A percentile compares a stretch with the other conserved stretches of the same genome.
Evolutionary conservation across 1,140 invertebrate genomes (phyloP).

Genomic region (Scaptomyza hsui): DNA sequence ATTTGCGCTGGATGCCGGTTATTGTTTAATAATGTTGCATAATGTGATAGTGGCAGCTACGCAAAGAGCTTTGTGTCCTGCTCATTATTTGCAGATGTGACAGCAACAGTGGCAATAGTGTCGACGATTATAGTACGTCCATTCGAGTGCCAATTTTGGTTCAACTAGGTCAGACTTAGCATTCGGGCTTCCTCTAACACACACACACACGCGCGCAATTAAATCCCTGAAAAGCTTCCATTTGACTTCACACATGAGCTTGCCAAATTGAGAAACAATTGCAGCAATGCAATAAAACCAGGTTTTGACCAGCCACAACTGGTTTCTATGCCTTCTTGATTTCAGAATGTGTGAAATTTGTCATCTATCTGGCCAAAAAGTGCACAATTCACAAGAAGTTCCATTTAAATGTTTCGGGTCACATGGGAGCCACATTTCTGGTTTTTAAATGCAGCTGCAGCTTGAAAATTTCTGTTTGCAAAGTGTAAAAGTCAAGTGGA

Average conservation of each 20-base stretch:
- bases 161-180: neutral
- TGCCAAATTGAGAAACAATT: slow-evolving; percentile 7
- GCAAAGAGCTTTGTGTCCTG: neutral
- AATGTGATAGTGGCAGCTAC: slow-evolving; percentile 11
- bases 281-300: no score
- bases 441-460: slow-evolving; percentile 11
- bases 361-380: slow-evolving; percentile 8
- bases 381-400: slow-evolving; percentile 22
- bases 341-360: slow-evolving; percentile 9
- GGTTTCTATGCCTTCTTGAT: slow-evolving; percentile 14
- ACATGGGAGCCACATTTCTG: slow-evolving; percentile 1
- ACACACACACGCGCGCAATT: slow-evolving; percentile 13
- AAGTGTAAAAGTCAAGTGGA: slow-evolving; percentile 28
- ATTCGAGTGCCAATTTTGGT: slow-evolving; percentile 12
- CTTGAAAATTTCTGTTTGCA: slow-evolving; percentile 10
- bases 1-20: slow-evolving; percentile 5
- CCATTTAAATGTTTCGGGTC: slow-evolving; percentile 38
- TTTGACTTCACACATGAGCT: slow-evolving; percentile 42
- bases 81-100: slow-evolving; percentile 40
- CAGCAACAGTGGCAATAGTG: neutral
- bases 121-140: slow-evolving; percentile 13
- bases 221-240: slow-evolving; percentile 29
- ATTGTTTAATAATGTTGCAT: slow-evolving; percentile 41
- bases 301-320: no score
- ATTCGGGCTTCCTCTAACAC: neutral